Conservation (phyloP, 64 coral and sea anemone species). For the Montipora capricornis region DNA sequence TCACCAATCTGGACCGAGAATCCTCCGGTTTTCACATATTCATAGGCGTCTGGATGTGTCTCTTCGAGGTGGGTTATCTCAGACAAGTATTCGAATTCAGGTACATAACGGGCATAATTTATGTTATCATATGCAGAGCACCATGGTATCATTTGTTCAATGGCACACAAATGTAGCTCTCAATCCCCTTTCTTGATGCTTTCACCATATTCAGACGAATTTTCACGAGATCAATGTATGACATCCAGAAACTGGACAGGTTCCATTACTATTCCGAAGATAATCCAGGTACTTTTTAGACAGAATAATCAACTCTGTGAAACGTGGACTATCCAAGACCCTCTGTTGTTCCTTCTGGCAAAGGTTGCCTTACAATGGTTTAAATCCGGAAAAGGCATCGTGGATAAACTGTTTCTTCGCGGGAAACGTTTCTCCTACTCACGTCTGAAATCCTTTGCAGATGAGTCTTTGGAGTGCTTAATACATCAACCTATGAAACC, state of each 20-base stretch:
- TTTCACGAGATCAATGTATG: slow-evolving; percentile 64
- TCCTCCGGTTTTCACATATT: slow-evolving; percentile 55
- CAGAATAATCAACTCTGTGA: neutral
- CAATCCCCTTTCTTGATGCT: slow-evolving; percentile 65
- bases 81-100: slow-evolving; percentile 15
- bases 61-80: slow-evolving; percentile 43
- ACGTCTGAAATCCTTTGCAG: slow-evolving; percentile 55
- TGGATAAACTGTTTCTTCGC: neutral
- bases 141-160: slow-evolving; percentile 68
- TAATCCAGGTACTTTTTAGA: slow-evolving; percentile 4
- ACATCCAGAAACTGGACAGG: slow-evolving; percentile 65
- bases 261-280: slow-evolving; percentile 15
- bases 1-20: slow-evolving; percentile 70
- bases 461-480: neutral
- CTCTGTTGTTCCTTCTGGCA: slow-evolving; percentile 35
- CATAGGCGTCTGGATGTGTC: slow-evolving; percentile 43
- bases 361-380: slow-evolving; percentile 19
- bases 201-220: slow-evolving; percentile 48
- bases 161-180: slow-evolving; percentile 59
- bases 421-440: slow-evolving; percentile 30
- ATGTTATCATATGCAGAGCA: slow-evolving; percentile 69
- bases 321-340: slow-evolving; percentile 19
- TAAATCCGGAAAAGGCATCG: slow-evolving; percentile 12
- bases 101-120: slow-evolving; percentile 75
- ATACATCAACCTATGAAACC: slow-evolving; percentile 59